Percentiles rank a stretch among this genome's conserved stretches.
These are phyloP conservation scores for Catalaphyllia jardinei DNA, from an alignment of 64 coral and sea anemone species.

Conservation along the genomic window DNA sequence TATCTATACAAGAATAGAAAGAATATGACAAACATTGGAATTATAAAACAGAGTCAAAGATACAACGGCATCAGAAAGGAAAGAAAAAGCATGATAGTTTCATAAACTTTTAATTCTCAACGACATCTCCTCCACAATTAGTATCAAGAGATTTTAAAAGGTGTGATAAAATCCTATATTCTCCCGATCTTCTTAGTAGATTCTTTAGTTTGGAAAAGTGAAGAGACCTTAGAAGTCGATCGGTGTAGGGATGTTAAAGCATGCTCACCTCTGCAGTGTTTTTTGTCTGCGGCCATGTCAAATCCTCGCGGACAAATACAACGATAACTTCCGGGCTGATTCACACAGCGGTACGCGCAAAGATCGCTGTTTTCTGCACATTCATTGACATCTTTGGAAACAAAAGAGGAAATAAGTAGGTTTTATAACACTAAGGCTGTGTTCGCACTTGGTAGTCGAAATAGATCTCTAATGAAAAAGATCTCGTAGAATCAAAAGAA, in stretches of 20 bases:
- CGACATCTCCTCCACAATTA: too few species aligned
- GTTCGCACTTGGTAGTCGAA: neutral
- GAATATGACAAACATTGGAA: too few species aligned
- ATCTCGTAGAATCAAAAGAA: too few species aligned
- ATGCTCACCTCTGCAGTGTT: constrained; percentile 72
- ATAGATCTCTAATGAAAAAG: too few species aligned
- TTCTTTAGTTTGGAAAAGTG: too few species aligned
- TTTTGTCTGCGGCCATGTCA: constrained; percentile 58
- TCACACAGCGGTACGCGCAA: constrained; percentile 90
- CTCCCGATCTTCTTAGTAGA: too few species aligned
- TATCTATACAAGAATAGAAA: constrained; percentile 43
- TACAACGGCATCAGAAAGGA: too few species aligned
- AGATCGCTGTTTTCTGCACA: constrained; percentile 56
- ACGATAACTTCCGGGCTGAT: constrained; percentile 79
- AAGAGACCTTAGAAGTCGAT: neutral
- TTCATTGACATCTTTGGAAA: constrained; percentile 82
- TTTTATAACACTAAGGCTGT: neutral
- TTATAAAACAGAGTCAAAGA: neutral
- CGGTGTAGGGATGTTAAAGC: neutral
- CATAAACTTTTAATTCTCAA: too few species aligned
- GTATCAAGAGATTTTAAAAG: too few species aligned
- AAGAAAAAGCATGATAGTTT: too few species aligned
- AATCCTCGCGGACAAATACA: constrained; percentile 82
- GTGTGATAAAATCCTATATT: too few species aligned
- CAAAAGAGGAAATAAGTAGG: neutral